Evolutionary conservation across 1,140 invertebrate species (phyloP).

Genomic region (Drosophila kepulauana): DNA sequence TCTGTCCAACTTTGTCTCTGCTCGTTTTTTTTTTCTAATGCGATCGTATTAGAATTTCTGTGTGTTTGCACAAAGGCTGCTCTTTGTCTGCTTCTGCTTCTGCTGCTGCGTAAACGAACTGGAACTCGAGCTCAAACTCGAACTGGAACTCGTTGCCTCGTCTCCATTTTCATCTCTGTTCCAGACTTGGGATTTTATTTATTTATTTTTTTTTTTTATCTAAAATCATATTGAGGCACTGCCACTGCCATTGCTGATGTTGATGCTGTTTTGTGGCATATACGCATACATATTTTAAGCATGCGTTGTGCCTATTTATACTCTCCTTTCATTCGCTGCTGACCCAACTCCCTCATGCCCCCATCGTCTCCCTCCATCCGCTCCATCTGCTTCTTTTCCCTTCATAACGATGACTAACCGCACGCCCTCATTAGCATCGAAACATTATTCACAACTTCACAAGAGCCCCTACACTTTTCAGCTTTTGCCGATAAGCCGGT

Average conservation of each 20-base stretch:
- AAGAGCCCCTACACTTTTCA: conserved; percentile 35
- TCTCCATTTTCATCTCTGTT: conserved; percentile 20
- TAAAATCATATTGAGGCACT: conserved; percentile 33
- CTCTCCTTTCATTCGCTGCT: conserved; percentile 47
- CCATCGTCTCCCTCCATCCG: neutral
- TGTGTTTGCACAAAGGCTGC: conserved; percentile 60
- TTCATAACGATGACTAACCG: conserved; percentile 62
- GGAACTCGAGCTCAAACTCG: conserved; percentile 34
- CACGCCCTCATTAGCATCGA: conserved; percentile 67
- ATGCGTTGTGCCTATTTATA: conserved; percentile 63
- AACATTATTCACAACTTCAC: conserved; percentile 59
- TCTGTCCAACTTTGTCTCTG: conserved; percentile 30
- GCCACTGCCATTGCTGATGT: neutral
- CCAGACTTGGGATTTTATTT: conserved; percentile 9
- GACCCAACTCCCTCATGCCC: conserved; percentile 16
- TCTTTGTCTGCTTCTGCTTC: conserved; percentile 48
- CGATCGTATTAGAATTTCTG: conserved; percentile 54
- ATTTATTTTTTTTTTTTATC: conserved; percentile 37
- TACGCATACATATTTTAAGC: conserved; percentile 48
- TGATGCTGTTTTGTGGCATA: conserved; percentile 10
- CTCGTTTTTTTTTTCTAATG: conserved; percentile 42
- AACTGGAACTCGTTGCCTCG: conserved; percentile 21
- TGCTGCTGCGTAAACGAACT: conserved; percentile 33
- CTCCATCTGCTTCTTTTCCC: conserved; percentile 1
- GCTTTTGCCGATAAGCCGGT: conserved; percentile 30